Percentiles rank a stretch among this genome's conserved stretches.
phyloP scores from a whole-genome alignment of 2,113 vertebrate species.

The Halcyon malimbica region DNA sequence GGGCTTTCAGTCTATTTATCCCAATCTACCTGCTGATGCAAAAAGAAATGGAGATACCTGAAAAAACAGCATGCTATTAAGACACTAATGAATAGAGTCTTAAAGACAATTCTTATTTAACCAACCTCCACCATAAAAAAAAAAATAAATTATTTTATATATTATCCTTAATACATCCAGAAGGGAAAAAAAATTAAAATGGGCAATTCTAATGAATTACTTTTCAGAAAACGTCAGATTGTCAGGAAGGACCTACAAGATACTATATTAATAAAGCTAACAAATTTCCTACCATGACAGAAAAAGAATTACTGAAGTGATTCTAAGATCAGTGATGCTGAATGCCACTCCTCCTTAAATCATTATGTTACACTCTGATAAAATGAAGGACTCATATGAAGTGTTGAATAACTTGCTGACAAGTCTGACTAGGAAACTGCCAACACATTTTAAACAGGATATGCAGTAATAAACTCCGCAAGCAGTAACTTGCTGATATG shows the following conservation, averaged over 20 bases:
- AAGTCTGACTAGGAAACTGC: not conserved
- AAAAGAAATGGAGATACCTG: conserved; percentile 11
- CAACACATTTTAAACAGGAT: not conserved
- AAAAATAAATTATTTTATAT: not conserved
- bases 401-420: not conserved
- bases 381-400: not conserved
- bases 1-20: conserved; percentile 56
- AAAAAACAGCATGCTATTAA: not conserved
- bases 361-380: not conserved
- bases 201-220: not conserved
- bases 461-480: not conserved
- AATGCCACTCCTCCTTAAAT: conserved; percentile 18
- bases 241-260: not conserved
- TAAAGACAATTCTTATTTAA: not conserved
- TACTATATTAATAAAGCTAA: conserved; percentile 29
- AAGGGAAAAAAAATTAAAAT: not conserved
- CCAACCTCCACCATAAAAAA: not conserved
- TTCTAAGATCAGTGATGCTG: not conserved
- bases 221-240: not conserved
- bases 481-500: not conserved
- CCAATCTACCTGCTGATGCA: not conserved
- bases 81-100: not conserved
- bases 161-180: not conserved
- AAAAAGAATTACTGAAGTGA: conserved; percentile 49
- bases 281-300: not conserved